Evolutionary conservation across 2,888 invertebrate genomes (phyloP).

Genomic region (Heliconius ethilla): DNA sequence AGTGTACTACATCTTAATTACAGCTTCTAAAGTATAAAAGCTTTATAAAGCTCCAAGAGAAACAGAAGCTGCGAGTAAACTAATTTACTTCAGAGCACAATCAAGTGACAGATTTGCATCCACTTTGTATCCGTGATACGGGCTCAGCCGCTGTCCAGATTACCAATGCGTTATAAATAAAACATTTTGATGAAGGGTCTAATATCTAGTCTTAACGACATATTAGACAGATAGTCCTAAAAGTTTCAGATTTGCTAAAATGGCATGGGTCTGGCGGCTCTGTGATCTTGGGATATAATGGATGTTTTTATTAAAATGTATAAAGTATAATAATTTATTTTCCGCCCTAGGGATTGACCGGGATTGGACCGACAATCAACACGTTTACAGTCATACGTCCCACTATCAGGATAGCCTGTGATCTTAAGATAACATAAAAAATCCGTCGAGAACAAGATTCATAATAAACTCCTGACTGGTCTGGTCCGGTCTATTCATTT

Average conservation of each 20-base stretch:
- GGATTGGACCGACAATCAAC: neutral
- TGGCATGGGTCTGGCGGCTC: no score
- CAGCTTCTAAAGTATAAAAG: slow-evolving; percentile 12
- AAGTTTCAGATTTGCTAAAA: no score
- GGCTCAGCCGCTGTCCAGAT: slow-evolving; percentile 3
- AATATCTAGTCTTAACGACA: no score
- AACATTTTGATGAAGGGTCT: neutral
- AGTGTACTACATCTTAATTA: slow-evolving; percentile 12
- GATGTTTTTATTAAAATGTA: no score
- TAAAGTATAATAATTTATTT: neutral
- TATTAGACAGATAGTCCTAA: no score
- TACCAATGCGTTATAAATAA: slow-evolving; percentile 4
- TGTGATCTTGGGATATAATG: no score
- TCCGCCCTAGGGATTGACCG: rapidly evolving
- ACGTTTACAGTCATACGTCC: no score
- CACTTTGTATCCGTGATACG: slow-evolving; percentile 1
- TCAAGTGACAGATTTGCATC: slow-evolving; percentile 23
- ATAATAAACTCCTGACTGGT: neutral
- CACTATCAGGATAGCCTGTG: neutral
- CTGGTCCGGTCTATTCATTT: neutral
- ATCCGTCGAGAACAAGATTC: neutral
- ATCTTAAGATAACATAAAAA: neutral
- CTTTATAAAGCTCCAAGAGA: slow-evolving; percentile 8
- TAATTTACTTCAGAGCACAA: slow-evolving; percentile 10
- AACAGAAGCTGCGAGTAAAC: slow-evolving; percentile 19